Conservation (phyloP, 2,113 vertebrate species). For the Ariopsis seemanni region DNA sequence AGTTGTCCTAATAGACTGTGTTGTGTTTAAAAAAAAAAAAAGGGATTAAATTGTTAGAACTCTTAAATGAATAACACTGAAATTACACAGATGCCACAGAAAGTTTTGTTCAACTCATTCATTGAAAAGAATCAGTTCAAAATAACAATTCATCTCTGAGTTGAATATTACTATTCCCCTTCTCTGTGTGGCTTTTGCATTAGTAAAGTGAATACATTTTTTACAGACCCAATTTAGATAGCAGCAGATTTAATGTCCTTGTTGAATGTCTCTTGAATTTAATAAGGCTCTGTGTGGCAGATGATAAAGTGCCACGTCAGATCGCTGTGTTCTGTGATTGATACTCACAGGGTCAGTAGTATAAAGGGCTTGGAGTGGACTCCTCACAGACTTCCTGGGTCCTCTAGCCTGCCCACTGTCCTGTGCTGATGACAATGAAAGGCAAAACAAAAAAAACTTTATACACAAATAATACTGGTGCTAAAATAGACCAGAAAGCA, state of each 20-base stretch:
- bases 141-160: neutral
- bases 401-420: conserved; percentile 63
- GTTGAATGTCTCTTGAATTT: neutral
- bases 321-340: neutral
- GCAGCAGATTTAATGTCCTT: neutral
- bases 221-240: neutral
- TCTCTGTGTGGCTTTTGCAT: neutral
- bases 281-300: neutral
- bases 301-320: neutral
- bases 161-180: neutral
- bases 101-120: neutral
- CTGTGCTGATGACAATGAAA: conserved; percentile 65
- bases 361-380: conserved; percentile 82
- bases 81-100: neutral
- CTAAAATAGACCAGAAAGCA: conserved; percentile 1
- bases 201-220: neutral
- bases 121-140: neutral
- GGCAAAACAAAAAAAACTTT: conserved; percentile 26
- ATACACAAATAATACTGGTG: conserved; percentile 14
- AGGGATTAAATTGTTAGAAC: neutral
- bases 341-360: conserved; percentile 83
- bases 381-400: conserved; percentile 78
- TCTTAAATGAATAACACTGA: neutral
- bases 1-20: too few relatives aligned
- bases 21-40: neutral